Evolutionary conservation across 2,888 invertebrate species (phyloP).

Genomic region (Salpingus planirostris): DNA sequence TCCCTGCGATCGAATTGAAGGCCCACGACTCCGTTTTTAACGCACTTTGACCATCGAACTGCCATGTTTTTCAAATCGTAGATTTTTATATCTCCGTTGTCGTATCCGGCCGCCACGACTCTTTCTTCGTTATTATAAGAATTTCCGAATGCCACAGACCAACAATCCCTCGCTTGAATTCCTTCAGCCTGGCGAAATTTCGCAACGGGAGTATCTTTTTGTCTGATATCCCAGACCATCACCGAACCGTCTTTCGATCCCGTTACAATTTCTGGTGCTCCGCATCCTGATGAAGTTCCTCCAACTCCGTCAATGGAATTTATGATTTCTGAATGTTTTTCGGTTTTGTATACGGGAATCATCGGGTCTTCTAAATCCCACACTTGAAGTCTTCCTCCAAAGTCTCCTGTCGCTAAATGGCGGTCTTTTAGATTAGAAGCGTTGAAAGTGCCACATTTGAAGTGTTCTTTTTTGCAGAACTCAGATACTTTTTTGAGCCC

Average conservation of each 20-base stretch:
- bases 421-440: slow-evolving; percentile 74
- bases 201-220: slow-evolving; percentile 81
- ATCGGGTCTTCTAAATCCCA: slow-evolving; percentile 75
- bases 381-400: slow-evolving; percentile 73
- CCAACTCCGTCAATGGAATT: slow-evolving; percentile 89
- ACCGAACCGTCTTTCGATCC: slow-evolving; percentile 88
- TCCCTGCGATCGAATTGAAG: slow-evolving; percentile 89
- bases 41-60: slow-evolving; percentile 82
- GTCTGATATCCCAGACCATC: slow-evolving; percentile 92
- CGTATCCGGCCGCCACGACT: slow-evolving; percentile 84
- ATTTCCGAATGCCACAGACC: slow-evolving; percentile 89
- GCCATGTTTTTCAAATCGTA: slow-evolving; percentile 81
- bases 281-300: slow-evolving; percentile 71
- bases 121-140: slow-evolving; percentile 81
- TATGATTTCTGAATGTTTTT: slow-evolving; percentile 75
- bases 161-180: slow-evolving; percentile 75
- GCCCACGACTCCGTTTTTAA: slow-evolving; percentile 85
- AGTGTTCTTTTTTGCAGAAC: slow-evolving; percentile 70
- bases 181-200: slow-evolving; percentile 71
- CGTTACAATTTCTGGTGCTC: slow-evolving; percentile 91
- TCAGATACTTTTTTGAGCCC: slow-evolving; percentile 63
- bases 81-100: slow-evolving; percentile 92
- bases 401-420: slow-evolving; percentile 84
- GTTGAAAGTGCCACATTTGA: slow-evolving; percentile 91
- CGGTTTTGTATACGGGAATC: slow-evolving; percentile 67